Evolutionary conservation across 1,140 invertebrate genomes (phyloP).

Genomic region (Panagrolaimus sp.): DNA sequence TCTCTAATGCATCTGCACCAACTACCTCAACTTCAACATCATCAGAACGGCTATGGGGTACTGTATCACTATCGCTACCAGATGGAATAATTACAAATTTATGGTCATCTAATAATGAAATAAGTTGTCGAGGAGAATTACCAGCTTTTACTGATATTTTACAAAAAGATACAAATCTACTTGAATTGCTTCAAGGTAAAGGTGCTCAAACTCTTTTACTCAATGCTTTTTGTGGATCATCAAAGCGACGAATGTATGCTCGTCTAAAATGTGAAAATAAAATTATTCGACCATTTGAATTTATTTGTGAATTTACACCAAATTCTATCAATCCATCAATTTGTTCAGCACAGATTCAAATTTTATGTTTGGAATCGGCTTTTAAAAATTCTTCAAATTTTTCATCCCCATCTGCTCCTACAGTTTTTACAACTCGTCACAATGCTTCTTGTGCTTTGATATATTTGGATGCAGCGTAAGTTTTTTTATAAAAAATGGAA

Average conservation of each 20-base stretch:
- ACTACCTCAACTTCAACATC: not conserved
- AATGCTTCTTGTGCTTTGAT: slow-evolving; percentile 42
- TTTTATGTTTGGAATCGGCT: slow-evolving; percentile 29
- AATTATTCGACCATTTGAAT: slow-evolving; percentile 16
- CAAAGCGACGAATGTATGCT: slow-evolving; percentile 47
- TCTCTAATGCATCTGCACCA: too few species aligned
- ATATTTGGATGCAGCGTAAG: slow-evolving; percentile 47
- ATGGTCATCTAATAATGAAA: not conserved
- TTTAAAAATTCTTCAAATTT: not conserved
- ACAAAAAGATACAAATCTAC: slow-evolving; percentile 5
- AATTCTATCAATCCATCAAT: slow-evolving; percentile 22
- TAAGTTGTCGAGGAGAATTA: not conserved
- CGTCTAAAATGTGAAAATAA: slow-evolving; percentile 33
- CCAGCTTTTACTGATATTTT: not conserved
- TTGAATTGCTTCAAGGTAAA: slow-evolving; percentile 39
- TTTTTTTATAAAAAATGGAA: slow-evolving; percentile 23
- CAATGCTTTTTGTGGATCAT: slow-evolving; percentile 46
- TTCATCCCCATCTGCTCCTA: not conserved
- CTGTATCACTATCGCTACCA: not conserved
- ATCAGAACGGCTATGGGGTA: not conserved
- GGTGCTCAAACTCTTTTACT: slow-evolving; percentile 43
- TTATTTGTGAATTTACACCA: slow-evolving; percentile 19
- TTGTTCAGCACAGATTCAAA: slow-evolving; percentile 31
- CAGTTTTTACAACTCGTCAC: slow-evolving; percentile 44
- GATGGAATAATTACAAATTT: not conserved